A percentile compares a stretch with the other conserved stretches of the same genome.
phyloP scores from a whole-genome alignment of 2,888 invertebrate species.

The Horisme vitalbata region DNA sequence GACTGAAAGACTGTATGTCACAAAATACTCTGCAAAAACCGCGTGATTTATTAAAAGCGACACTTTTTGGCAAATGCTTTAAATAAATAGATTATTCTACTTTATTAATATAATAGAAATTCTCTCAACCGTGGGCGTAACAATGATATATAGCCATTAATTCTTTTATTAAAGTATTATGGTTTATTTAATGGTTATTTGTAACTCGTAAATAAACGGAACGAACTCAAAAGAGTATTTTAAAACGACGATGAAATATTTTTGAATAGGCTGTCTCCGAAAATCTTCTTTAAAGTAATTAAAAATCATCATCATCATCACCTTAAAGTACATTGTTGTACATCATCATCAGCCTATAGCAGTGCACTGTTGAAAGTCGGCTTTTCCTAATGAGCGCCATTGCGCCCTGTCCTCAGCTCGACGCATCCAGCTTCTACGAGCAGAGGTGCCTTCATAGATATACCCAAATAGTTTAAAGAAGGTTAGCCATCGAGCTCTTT shows the following conservation, averaged over 20 bases:
- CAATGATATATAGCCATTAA: constrained; percentile 55
- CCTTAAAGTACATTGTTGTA: no score
- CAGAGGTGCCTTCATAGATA: no score
- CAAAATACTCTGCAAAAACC: constrained; percentile 41
- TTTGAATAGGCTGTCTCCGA: no score
- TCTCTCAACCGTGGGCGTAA: constrained; percentile 47
- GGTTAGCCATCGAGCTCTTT: no score
- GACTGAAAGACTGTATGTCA: constrained; percentile 45
- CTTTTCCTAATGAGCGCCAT: no score
- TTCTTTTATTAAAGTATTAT: constrained; percentile 42
- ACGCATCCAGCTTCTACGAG: no score
- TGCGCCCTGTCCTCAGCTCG: no score
- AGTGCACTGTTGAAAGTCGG: no score
- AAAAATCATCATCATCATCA: no score
- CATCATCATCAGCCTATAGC: no score
- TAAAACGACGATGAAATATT: constrained; percentile 8
- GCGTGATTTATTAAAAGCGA: constrained; percentile 63
- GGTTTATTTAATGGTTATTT: constrained; percentile 36
- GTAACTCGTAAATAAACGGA: constrained; percentile 33
- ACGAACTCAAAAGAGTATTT: constrained; percentile 22
- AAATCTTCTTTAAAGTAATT: no score
- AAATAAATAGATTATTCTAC: constrained; percentile 59
- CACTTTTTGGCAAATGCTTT: constrained; percentile 60
- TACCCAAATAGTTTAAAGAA: no score
- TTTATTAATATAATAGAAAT: constrained; percentile 55